Conservation (phyloP, 2,797 vertebrate species). For the Esox lucius region DNA sequence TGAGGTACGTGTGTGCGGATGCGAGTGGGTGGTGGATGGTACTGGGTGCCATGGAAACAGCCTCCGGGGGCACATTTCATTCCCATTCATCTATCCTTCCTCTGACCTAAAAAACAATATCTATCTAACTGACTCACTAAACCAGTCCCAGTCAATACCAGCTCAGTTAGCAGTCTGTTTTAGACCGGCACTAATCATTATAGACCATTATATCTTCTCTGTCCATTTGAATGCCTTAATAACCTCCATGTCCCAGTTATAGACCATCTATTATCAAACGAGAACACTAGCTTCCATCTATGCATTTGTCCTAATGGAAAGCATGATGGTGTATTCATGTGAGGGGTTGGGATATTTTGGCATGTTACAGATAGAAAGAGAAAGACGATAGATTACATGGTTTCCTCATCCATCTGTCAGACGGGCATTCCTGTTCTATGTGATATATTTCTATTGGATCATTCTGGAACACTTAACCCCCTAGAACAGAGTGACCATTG, state of each 20-base stretch:
- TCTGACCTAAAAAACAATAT: constrained; percentile 1
- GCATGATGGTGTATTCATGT: not conserved
- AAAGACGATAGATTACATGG: not conserved
- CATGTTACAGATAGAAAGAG: not conserved
- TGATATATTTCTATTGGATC: not conserved
- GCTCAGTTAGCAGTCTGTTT: not conserved
- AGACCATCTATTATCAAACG: too few species aligned
- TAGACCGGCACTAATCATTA: not conserved
- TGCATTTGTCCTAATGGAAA: too few species aligned
- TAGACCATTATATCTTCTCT: too few species aligned
- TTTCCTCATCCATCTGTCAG: not conserved
- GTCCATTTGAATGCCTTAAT: not conserved
- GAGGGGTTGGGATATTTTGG: too few species aligned
- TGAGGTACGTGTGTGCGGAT: not conserved
- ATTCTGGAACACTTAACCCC: not conserved
- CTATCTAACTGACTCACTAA: not conserved
- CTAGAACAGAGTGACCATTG: not conserved
- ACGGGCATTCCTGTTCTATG: not conserved
- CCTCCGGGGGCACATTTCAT: constrained; percentile 9
- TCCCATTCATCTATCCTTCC: constrained; percentile 5
- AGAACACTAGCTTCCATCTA: not conserved
- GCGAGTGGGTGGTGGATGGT: not conserved
- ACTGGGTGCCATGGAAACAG: constrained; percentile 15
- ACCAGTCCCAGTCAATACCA: not conserved
- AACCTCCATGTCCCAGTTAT: not conserved